Base-by-base conservation (phyloP, 2,888 invertebrate species). In the Volucella zonaria region DNA sequence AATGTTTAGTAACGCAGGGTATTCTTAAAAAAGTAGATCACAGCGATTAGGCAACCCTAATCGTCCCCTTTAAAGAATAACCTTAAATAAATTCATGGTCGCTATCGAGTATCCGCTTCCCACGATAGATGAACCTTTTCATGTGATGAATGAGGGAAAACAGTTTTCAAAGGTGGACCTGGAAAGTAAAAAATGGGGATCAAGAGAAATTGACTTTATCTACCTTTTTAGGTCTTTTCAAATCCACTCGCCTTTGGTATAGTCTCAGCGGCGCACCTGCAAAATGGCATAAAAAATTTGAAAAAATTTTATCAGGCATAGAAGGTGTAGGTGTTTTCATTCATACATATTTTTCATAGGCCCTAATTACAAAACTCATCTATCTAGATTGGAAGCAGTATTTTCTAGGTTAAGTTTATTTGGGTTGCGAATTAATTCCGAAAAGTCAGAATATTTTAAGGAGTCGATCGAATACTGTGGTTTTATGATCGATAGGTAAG, bases 111-210 rank as follows among this genome's bases (percentile, higher is more conserved):
- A 62, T 51, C 70, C 59, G 10, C 42, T 71, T 9, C 70, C 70
- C 83, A 23, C 3, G 2, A 23, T 23, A 23, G 18, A 23, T 23
- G 18, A 23, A 23, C 18, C 2, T 23, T 23, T 23, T 3, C 18
- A 23, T 0, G 18, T 2, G 18, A 23, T 23, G 18, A 23, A 23
- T 2, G 18, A 3, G 18, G 18, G 3, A 23, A 23, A 1, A 45
- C 73, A 11, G 15, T 87, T 87, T 74, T 80, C 80, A 3, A 82
- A 87, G 66, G 88, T 83, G 52, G 89, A 90, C 81, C 75, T 89
- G 89, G 59, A 87, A 87, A 83, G 85, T 90, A 42, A 86, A 87
- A 23, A 87, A 87, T 8, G 75, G 67, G 14, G 75, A 67, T 56
- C 64, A 38, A 8, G 23, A 38, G 3, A 54, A 61, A 38, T 52